Base-by-base conservation (phyloP, 2,888 invertebrate genomes). In the Laothoe populi region DNA sequence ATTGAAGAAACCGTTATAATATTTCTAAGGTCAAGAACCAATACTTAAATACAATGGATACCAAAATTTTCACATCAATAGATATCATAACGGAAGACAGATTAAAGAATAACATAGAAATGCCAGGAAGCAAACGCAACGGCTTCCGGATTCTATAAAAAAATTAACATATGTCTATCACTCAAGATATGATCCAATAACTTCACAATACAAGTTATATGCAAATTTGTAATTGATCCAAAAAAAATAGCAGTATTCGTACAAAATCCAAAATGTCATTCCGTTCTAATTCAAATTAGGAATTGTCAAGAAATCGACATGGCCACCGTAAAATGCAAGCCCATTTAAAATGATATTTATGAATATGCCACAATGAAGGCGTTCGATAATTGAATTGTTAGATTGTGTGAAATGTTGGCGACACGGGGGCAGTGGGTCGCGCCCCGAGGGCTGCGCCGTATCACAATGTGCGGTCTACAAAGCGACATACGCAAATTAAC, bases 111-210 rank as follows among this genome's bases (percentile, higher is more conserved):
- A 92, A 92, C 91, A 78, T 76, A 72, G 71, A 76, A 75, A 65
- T 74, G 63, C 63, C 72, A 71, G 70, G 74, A 75, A 78, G 66
- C 66, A 53, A 64, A 60, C 62, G 70, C 77, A 73, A 74, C 83
- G 80, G 77, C 75, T 80, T 75, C 76, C 76, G 79, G 69, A 69
- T 75, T 79, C 71, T 77, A 75, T 74, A 74, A 72, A 73, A 78
- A 82, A 81, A 92, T 92, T 92, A 83, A 70, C 92, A 92, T 92
- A 92, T 72, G 90, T 92, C 92, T 79, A 88, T 90, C 90, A 90
- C 81, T 77, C 74, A 77, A 77, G 86, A 88, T 86, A 89, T 88
- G 86, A 89, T 88, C 84, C 89, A 86, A 87, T 87, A 86, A 82
- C 69, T 68, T 61, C 59, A 87, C 83, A 87, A 88, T 83, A 71